Conservation (phyloP, 2,888 invertebrate genomes). For the Leptothorax acervorum region DNA sequence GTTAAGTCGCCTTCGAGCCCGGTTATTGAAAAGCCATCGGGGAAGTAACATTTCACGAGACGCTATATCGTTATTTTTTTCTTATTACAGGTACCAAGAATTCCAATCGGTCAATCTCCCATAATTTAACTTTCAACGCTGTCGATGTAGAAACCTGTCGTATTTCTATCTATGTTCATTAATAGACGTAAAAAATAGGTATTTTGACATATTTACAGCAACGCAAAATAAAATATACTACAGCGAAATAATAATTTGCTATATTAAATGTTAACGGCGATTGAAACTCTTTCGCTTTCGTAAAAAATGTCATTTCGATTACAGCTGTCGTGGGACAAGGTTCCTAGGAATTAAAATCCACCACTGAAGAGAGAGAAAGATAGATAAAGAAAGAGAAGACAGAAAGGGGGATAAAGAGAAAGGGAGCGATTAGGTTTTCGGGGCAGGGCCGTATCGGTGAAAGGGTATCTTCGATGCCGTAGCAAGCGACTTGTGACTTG, state of each 20-base stretch:
- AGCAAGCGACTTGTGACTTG: constrained; percentile 4
- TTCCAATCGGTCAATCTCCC: not conserved
- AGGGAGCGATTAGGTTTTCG: constrained; percentile 68
- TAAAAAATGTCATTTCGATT: not conserved
- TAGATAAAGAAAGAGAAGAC: not conserved
- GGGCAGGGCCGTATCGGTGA: constrained; percentile 63
- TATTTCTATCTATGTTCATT: not conserved
- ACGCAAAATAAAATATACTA: not conserved
- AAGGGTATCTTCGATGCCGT: not conserved
- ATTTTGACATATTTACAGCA: not conserved
- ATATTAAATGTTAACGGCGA: not conserved
- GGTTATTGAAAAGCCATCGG: not conserved
- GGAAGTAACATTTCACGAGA: not conserved
- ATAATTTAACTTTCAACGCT: not conserved
- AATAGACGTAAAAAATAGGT: not conserved
- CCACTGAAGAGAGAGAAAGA: not conserved
- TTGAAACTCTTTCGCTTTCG: not conserved
- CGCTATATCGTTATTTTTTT: not conserved
- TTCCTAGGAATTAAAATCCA: not conserved
- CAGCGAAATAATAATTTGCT: not conserved
- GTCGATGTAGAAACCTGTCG: not conserved
- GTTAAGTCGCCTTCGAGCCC: not conserved
- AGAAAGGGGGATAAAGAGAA: constrained; percentile 32
- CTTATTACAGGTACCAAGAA: not conserved
- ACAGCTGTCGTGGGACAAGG: not conserved